phyloP scores from a whole-genome alignment of 2,797 vertebrate species.

The Fistularia tabacaria region DNA sequence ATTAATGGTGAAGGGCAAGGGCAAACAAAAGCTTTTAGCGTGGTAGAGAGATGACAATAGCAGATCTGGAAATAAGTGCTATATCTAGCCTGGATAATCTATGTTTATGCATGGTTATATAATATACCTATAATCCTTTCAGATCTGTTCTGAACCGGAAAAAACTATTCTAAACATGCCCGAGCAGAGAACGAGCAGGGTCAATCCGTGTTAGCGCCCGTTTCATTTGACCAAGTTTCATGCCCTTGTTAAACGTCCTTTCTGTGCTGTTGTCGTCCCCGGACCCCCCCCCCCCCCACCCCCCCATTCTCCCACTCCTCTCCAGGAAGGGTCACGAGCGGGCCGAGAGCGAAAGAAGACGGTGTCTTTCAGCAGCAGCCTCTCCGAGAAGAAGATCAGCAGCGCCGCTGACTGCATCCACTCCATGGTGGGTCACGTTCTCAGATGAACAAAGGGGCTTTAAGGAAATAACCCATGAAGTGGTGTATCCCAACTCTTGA shows the following conservation, averaged over 20 bases:
- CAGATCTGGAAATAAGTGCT: constrained; percentile 46
- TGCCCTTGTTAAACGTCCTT: neutral
- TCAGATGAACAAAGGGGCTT: too few relatives aligned
- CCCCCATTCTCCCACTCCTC: constrained; percentile 13
- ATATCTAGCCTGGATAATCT: constrained; percentile 51
- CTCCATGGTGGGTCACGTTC: constrained; percentile 77
- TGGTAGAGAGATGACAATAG: constrained; percentile 51
- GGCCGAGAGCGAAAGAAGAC: constrained; percentile 92
- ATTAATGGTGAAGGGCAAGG: constrained; percentile 68
- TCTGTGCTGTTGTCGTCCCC: constrained; percentile 3
- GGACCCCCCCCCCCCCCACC: constrained; percentile 9
- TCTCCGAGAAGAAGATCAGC: constrained; percentile 93
- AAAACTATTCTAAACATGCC: constrained; percentile 24
- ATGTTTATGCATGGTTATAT: constrained; percentile 52
- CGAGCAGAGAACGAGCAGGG: constrained; percentile 2
- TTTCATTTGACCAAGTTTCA: too few relatives aligned
- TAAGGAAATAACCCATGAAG: too few relatives aligned
- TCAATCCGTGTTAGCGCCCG: too few relatives aligned
- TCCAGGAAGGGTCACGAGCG: constrained; percentile 85
- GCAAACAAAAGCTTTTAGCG: constrained; percentile 53
- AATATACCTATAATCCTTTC: constrained; percentile 55
- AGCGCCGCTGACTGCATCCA: constrained; percentile 91
- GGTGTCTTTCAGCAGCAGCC: constrained; percentile 93
- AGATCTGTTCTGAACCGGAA: constrained; percentile 28
- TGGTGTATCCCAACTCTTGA: too few relatives aligned